These are phyloP conservation scores for Erebia ligea DNA, from an alignment of 2,888 invertebrate genomes.

Conservation along the genomic window DNA sequence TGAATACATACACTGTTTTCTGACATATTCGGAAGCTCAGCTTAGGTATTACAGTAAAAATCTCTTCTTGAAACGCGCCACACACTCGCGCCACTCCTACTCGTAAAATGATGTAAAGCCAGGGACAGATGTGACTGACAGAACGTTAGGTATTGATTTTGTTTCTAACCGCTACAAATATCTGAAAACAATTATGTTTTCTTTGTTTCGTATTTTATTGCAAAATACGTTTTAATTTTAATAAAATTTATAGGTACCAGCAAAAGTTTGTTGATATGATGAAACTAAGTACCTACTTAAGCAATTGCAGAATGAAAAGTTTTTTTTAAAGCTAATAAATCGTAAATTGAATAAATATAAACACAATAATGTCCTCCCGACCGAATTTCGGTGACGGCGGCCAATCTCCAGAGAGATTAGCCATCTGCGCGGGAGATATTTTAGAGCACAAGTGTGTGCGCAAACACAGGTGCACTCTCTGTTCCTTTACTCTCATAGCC, in stretches of 20 bases:
- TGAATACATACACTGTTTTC: background rate
- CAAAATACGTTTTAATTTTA: background rate
- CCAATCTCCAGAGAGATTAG: no score
- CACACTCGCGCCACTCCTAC: no score
- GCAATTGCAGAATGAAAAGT: no score
- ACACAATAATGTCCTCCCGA: no score
- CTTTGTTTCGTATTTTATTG: background rate
- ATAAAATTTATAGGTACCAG: background rate
- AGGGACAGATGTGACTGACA: conserved; percentile 16
- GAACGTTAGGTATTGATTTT: conserved; percentile 13
- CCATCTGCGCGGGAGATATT: no score
- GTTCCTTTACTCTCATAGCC: no score
- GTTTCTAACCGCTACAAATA: conserved; percentile 11
- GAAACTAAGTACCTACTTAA: no score
- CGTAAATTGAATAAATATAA: background rate
- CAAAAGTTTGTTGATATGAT: background rate
- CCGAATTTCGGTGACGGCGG: no score
- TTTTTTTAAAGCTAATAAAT: background rate
- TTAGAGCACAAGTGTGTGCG: no score
- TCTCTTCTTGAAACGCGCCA: background rate
- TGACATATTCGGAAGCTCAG: background rate
- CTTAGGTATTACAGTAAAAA: background rate
- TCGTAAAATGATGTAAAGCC: conserved; percentile 9
- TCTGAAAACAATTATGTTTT: background rate
- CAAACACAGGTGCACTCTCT: no score